These are phyloP conservation scores for Eilema griseolum DNA, from an alignment of 2,888 invertebrate genomes.

Conservation along the genomic window DNA sequence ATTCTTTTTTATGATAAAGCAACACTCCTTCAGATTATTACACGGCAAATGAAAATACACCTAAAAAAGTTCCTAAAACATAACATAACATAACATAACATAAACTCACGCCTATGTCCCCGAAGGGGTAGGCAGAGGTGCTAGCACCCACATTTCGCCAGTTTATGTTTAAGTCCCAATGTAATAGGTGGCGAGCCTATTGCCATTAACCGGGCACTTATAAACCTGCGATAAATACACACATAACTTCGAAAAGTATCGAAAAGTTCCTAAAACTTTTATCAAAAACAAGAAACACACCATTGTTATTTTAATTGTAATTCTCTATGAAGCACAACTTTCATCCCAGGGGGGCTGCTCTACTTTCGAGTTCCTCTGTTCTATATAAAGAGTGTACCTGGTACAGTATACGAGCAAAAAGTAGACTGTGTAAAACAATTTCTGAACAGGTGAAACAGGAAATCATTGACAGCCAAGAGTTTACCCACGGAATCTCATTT, in stretches of 20 bases:
- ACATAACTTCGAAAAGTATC: too few species aligned
- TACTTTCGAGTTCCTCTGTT: not conserved
- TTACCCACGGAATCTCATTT: not conserved
- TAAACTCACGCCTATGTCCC: too few species aligned
- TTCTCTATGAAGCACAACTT: not conserved
- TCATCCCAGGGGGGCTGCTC: not conserved
- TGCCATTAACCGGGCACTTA: too few species aligned
- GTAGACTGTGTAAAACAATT: not conserved
- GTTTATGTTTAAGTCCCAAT: too few species aligned
- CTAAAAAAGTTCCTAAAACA: not conserved
- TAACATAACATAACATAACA: too few species aligned
- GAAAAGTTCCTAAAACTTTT: not conserved
- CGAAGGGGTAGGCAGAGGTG: too few species aligned
- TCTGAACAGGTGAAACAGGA: not conserved
- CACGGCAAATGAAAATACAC: not conserved
- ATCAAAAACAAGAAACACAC: not conserved
- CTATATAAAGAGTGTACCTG: too few species aligned
- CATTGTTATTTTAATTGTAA: not conserved
- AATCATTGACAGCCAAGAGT: not conserved
- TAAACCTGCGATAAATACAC: too few species aligned
- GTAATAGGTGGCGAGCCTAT: too few species aligned
- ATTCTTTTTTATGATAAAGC: not conserved
- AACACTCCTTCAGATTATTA: not conserved
- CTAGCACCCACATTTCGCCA: too few species aligned
- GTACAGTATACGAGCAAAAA: not conserved